phyloP scores from a whole-genome alignment of 2,888 invertebrate species.

The Lasius platythorax region DNA sequence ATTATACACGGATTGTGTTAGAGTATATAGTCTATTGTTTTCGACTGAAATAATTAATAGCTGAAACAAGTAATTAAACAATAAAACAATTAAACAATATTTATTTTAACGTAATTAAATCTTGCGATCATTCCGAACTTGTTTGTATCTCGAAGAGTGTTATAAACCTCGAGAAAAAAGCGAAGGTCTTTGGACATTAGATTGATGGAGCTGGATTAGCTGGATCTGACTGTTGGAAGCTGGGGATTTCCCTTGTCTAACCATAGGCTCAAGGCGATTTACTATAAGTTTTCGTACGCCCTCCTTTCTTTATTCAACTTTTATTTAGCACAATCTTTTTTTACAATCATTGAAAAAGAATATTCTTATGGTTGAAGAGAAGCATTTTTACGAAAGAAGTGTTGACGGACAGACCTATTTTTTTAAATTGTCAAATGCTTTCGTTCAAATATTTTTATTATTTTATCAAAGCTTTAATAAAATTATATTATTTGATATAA shows the following conservation, averaged over 20 bases:
- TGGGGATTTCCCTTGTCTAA: constrained; percentile 77
- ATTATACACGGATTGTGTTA: not conserved
- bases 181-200: constrained; percentile 76
- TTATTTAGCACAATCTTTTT: constrained; percentile 51
- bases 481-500: constrained; percentile 5
- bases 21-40: not conserved
- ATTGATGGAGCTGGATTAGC: constrained; percentile 84
- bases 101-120: constrained; percentile 27
- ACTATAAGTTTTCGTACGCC: constrained; percentile 71
- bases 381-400: not conserved
- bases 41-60: not conserved
- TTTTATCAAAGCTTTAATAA: not conserved
- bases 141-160: constrained; percentile 59
- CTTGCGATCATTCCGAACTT: not conserved
- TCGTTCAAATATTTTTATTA: not conserved
- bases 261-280: constrained; percentile 73
- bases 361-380: constrained; percentile 36
- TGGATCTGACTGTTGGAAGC: constrained; percentile 77
- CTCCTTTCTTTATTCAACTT: constrained; percentile 61
- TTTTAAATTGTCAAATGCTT: constrained; percentile 21
- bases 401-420: not conserved
- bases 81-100: not conserved
- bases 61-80: not conserved
- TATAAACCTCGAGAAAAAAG: constrained; percentile 63
- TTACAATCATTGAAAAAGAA: constrained; percentile 71